A percentile compares a stretch with the other conserved stretches of the same genome.
Conservation (phyloP, 2,797 vertebrate species). For the Bradypus variegatus region DNA sequence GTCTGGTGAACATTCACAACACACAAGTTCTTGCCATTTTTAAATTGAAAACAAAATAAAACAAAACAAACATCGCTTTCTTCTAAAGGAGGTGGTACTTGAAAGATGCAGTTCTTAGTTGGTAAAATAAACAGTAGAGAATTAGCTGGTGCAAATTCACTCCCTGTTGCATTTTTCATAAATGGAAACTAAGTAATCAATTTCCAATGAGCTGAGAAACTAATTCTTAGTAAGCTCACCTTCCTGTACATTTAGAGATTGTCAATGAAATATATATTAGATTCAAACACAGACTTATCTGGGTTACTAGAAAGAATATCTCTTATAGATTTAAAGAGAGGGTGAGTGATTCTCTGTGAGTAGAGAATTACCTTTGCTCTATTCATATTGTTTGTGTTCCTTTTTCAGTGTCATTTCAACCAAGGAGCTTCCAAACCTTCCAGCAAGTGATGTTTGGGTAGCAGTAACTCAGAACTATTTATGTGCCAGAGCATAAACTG, state of each 20-base stretch:
- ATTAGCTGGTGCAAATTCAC: background rate
- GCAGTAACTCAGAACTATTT: background rate
- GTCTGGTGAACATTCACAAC: background rate
- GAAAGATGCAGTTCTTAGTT: background rate
- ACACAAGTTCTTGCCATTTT: background rate
- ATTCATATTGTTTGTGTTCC: background rate
- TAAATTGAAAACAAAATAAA: background rate
- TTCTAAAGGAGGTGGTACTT: background rate
- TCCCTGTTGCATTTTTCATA: slow-evolving; percentile 9
- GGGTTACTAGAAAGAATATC: background rate
- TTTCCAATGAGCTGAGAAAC: slow-evolving; percentile 3
- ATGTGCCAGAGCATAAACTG: background rate
- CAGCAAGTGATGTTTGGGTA: background rate
- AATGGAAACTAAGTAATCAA: slow-evolving; percentile 29
- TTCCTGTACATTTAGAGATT: slow-evolving; percentile 10
- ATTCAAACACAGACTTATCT: slow-evolving; percentile 33
- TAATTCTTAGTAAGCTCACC: slow-evolving; percentile 32
- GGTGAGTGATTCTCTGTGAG: background rate
- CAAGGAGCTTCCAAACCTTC: background rate
- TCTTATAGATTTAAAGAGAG: background rate
- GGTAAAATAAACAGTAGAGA: slow-evolving; percentile 14
- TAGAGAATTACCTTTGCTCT: background rate
- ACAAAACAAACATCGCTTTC: background rate
- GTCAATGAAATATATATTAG: background rate
- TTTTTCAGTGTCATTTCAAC: slow-evolving; percentile 15